Conservation (phyloP, 2,888 invertebrate genomes). For the Parnassius smintheus region DNA sequence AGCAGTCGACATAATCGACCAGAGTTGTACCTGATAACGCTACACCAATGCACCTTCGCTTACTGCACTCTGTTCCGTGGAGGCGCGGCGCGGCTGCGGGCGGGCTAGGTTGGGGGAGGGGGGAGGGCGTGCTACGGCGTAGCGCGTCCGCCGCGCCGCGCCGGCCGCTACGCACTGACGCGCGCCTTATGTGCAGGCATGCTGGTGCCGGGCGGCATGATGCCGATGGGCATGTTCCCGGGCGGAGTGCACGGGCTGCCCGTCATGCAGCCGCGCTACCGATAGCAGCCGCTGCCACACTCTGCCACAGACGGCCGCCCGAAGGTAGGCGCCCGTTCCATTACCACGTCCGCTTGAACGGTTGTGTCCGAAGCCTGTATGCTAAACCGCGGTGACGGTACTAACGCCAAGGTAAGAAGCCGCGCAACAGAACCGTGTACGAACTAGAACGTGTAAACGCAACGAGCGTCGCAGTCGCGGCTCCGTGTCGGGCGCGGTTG, state of each 20-base stretch:
- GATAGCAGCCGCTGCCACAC: conserved; percentile 80
- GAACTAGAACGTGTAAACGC: conserved; percentile 31
- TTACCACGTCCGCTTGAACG: conserved; percentile 30
- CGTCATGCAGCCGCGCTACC: conserved; percentile 88
- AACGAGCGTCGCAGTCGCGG: background rate
- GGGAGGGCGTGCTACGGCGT: background rate
- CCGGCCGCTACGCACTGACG: conserved; percentile 15
- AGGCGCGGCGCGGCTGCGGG: too few relatives aligned
- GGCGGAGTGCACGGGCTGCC: conserved; percentile 65
- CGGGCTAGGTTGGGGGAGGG: too few relatives aligned
- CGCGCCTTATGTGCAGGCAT: conserved; percentile 55
- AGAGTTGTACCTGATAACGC: background rate
- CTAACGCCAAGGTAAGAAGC: conserved; percentile 45
- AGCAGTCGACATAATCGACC: too few relatives aligned
- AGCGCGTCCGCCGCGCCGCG: conserved; percentile 23
- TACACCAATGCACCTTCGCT: background rate
- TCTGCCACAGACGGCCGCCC: conserved; percentile 13
- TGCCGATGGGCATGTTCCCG: conserved; percentile 77
- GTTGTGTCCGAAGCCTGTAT: conserved; percentile 33
- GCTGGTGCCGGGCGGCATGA: conserved; percentile 67
- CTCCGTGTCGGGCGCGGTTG: conserved; percentile 32
- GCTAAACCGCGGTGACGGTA: conserved; percentile 52
- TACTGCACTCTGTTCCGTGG: background rate
- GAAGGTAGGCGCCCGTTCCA: conserved; percentile 47
- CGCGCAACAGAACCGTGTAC: conserved; percentile 36